phyloP scores from a whole-genome alignment of 1,140 invertebrate species.

The Calliopsis andreniformis region DNA sequence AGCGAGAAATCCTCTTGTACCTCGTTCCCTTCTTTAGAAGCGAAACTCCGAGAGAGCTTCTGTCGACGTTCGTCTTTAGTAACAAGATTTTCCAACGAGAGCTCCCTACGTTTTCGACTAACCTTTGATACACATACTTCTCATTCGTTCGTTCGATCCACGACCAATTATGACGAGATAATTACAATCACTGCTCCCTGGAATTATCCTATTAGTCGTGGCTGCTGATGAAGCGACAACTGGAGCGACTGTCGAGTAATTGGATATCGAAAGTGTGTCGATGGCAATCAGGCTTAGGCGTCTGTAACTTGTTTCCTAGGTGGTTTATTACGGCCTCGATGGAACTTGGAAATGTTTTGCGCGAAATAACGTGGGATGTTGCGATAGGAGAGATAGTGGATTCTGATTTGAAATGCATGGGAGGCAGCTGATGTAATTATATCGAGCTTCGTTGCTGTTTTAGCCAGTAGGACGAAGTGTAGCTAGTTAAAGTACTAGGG shows the following conservation, averaged over 20 bases:
- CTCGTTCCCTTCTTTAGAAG: not conserved
- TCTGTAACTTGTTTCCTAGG: too few relatives aligned
- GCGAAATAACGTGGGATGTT: too few relatives aligned
- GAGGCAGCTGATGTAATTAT: too few relatives aligned
- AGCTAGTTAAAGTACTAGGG: too few relatives aligned
- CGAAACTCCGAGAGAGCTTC: too few relatives aligned
- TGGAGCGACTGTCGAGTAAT: not conserved
- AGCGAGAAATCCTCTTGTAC: not conserved
- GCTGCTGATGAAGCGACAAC: not conserved
- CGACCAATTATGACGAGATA: not conserved
- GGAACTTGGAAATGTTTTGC: not conserved
- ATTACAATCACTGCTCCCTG: not conserved
- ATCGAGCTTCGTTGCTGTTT: too few relatives aligned
- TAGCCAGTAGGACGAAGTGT: too few relatives aligned
- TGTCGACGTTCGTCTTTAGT: not conserved
- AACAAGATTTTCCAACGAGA: not conserved
- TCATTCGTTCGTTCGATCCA: not conserved
- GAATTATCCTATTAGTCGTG: not conserved
- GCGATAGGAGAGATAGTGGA: too few relatives aligned
- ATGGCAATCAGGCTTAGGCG: not conserved
- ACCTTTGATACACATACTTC: not conserved
- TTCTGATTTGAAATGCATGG: too few relatives aligned
- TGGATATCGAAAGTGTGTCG: not conserved
- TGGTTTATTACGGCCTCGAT: too few relatives aligned
- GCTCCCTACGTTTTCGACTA: not conserved